These are phyloP conservation scores for Parazoanthus swiftii DNA, from an alignment of 92 coral and sea anemone species.

Conservation along the genomic window DNA sequence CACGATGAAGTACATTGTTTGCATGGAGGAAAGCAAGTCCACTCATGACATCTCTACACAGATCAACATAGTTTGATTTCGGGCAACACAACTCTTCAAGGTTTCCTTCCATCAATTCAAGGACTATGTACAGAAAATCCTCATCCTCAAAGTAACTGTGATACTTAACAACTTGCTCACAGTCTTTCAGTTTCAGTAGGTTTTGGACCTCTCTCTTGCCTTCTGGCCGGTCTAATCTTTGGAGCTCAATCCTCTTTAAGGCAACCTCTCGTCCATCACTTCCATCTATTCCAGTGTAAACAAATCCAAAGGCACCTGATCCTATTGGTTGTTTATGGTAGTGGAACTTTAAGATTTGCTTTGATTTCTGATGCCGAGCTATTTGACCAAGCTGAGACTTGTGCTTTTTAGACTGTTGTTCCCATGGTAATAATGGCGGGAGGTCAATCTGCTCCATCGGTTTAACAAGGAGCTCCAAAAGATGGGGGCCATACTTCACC, in stretches of 20 bases:
- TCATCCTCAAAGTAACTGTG: background rate
- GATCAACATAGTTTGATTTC: background rate
- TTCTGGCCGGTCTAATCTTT: constrained; percentile 10
- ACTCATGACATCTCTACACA: background rate
- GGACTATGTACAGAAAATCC: constrained; percentile 4
- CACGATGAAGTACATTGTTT: constrained; percentile 16
- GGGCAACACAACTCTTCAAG: background rate
- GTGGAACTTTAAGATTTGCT: background rate
- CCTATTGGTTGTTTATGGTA: background rate
- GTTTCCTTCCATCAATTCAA: constrained; percentile 31
- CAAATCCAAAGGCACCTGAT: constrained; percentile 11
- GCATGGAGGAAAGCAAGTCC: constrained; percentile 10
- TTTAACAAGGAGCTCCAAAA: background rate
- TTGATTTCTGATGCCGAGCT: background rate
- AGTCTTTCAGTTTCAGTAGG: background rate
- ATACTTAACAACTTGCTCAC: too few relatives aligned
- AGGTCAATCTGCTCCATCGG: background rate
- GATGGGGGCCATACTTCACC: background rate
- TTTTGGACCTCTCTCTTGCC: constrained; percentile 7
- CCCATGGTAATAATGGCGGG: background rate
- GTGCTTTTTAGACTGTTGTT: background rate
- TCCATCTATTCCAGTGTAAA: constrained; percentile 23
- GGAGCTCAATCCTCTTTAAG: constrained; percentile 13
- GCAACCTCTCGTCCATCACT: constrained; percentile 15
- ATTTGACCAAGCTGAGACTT: background rate